Percentiles rank a stretch among this genome's conserved stretches.
Conservation (phyloP, 2,113 vertebrate species). For the Astur gentilis region DNA sequence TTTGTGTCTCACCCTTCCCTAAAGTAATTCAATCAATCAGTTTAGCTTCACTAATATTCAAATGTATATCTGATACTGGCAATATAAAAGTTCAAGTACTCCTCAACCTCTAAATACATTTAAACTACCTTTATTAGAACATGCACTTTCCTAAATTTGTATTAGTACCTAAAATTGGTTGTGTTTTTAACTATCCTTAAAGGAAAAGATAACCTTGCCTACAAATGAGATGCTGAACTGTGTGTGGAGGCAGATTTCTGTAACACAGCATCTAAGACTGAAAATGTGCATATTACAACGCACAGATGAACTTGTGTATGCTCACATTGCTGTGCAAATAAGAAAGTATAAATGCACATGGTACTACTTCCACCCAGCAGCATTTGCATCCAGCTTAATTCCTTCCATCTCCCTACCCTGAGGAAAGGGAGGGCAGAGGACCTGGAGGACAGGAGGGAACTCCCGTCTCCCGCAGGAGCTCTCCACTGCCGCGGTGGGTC, state of each 20-base stretch:
- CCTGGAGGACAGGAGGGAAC: not conserved
- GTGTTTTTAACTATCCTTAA: constrained; percentile 34
- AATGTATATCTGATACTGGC: constrained; percentile 24
- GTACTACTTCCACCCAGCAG: not conserved
- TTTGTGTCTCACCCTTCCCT: constrained; percentile 41
- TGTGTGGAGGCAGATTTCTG: not conserved
- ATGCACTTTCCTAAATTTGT: constrained; percentile 33
- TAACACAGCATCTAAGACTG: not conserved
- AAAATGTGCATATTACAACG: not conserved
- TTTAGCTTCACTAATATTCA: constrained; percentile 67
- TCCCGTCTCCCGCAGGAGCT: not conserved
- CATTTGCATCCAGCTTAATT: not conserved
- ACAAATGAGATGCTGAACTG: constrained; percentile 6
- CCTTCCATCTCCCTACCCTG: not conserved
- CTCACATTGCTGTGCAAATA: not conserved
- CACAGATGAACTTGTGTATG: not conserved
- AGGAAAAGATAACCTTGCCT: constrained; percentile 23
- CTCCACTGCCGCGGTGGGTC: accelerated
- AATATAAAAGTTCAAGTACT: constrained; percentile 53
- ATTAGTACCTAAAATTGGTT: constrained; percentile 35
- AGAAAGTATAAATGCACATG: not conserved
- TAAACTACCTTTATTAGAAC: constrained; percentile 49
- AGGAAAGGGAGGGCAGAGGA: not conserved
- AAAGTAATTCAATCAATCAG: constrained; percentile 64
- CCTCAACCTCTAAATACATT: constrained; percentile 31